Evolutionary conservation across 2,113 vertebrate species (phyloP).

Genomic region (Rhinichthys klamathensis): DNA sequence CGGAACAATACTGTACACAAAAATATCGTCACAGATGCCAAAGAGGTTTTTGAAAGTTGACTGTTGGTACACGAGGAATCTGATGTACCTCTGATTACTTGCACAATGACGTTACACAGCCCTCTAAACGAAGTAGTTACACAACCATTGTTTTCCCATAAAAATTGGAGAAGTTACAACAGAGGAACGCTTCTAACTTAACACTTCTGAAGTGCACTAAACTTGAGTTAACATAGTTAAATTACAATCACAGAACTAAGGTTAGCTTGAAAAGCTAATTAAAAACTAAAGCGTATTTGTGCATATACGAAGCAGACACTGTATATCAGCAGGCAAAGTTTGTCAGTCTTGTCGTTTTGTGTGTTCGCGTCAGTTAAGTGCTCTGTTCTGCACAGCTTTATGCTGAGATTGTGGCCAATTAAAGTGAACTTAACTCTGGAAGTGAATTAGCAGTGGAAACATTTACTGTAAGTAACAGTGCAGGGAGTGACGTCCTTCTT

Average conservation of each 20-base stretch:
- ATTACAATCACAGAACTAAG: slow-evolving; percentile 51
- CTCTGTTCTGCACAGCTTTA: slow-evolving; percentile 21
- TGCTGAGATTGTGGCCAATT: slow-evolving; percentile 7
- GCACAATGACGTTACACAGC: slow-evolving; percentile 49
- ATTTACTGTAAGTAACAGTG: neutral
- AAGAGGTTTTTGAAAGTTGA: slow-evolving; percentile 28
- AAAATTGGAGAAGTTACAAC: slow-evolving; percentile 51
- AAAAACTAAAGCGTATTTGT: slow-evolving; percentile 39
- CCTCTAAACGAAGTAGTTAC: slow-evolving; percentile 47
- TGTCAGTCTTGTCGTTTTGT: neutral
- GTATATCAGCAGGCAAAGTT: slow-evolving; percentile 38
- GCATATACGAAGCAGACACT: slow-evolving; percentile 43
- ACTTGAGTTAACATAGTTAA: slow-evolving; percentile 59
- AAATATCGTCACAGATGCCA: slow-evolving; percentile 27
- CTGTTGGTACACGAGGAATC: slow-evolving; percentile 43
- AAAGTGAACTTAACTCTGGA: neutral
- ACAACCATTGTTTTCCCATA: slow-evolving; percentile 56
- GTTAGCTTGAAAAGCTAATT: slow-evolving; percentile 38
- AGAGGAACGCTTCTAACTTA: slow-evolving; percentile 56
- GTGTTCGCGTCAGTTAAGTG: neutral
- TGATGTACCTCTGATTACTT: slow-evolving; percentile 33
- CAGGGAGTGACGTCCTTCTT: neutral
- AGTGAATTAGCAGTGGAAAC: neutral
- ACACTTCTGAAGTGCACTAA: slow-evolving; percentile 74
- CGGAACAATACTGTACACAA: slow-evolving; percentile 35